Percentiles rank a stretch among this genome's conserved stretches.
These are phyloP conservation scores for Corythaeola cristata DNA, from an alignment of 2,113 vertebrate genomes.

Conservation along the genomic window DNA sequence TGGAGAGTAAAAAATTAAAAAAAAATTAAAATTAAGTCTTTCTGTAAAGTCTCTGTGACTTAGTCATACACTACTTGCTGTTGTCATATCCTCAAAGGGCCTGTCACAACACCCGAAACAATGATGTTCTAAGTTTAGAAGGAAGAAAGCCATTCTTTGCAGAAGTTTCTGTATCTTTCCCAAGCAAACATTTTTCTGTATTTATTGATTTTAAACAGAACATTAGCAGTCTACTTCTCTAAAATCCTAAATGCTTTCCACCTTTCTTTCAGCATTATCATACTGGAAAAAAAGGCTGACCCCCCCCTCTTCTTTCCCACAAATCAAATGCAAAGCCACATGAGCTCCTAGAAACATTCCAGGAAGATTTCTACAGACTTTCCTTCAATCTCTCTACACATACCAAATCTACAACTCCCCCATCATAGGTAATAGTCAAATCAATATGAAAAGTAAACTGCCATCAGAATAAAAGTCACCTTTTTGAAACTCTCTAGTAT, in stretches of 20 bases:
- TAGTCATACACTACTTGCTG: not conserved
- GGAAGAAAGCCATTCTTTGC: not conserved
- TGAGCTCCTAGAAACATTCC: not conserved
- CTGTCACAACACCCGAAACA: not conserved
- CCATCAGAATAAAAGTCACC: constrained; percentile 20
- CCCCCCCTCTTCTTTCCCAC: not conserved
- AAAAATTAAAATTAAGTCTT: not conserved
- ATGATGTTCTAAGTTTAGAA: not conserved
- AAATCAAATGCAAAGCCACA: not conserved
- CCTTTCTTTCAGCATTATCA: not conserved
- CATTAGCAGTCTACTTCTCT: not conserved
- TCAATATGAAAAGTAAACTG: not conserved
- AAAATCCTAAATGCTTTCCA: not conserved
- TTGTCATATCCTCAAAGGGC: not conserved
- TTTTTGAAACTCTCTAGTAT: constrained; percentile 19
- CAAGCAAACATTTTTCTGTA: not conserved
- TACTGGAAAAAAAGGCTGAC: not conserved
- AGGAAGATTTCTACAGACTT: not conserved
- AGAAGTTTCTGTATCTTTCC: not conserved
- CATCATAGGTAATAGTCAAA: not conserved
- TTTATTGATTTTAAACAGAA: not conserved
- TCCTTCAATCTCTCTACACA: not conserved
- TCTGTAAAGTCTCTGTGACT: not conserved
- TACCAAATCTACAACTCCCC: not conserved
- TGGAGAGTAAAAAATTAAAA: not conserved